phyloP scores from a whole-genome alignment of 2,888 invertebrate genomes.

The Uloborus plumipes region DNA sequence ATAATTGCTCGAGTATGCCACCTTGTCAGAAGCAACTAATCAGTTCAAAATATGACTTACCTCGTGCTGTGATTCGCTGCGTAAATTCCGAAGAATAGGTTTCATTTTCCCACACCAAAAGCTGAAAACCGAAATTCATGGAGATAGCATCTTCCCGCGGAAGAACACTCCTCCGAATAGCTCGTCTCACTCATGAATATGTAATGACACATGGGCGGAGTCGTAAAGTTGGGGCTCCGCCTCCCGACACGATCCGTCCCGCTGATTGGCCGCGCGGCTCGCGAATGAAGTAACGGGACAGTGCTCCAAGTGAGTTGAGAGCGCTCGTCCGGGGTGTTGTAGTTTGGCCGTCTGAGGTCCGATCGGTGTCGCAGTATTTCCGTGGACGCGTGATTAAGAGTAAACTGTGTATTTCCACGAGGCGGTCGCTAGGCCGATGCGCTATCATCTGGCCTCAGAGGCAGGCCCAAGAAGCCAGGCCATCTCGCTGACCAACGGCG shows the following conservation, averaged over 20 bases:
- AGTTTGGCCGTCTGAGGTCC: slow-evolving; percentile 24
- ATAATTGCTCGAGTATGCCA: too few relatives aligned
- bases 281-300: slow-evolving; percentile 49
- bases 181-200: slow-evolving; percentile 57
- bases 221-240: slow-evolving; percentile 29
- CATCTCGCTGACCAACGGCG: slow-evolving; percentile 44
- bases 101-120: slow-evolving; percentile 2
- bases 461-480: slow-evolving; percentile 60
- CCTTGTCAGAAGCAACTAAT: too few relatives aligned
- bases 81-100: neutral
- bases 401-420: slow-evolving; percentile 30
- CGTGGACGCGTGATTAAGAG: slow-evolving; percentile 20
- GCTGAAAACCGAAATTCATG: slow-evolving; percentile 46
- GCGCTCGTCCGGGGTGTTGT: slow-evolving; percentile 6
- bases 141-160: slow-evolving; percentile 32
- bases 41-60: slow-evolving; percentile 6
- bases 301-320: slow-evolving; percentile 23
- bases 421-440: slow-evolving; percentile 47
- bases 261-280: slow-evolving; percentile 36
- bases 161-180: slow-evolving; percentile 19
- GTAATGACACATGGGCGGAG: slow-evolving; percentile 53
- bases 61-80: neutral
- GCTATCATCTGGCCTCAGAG: slow-evolving; percentile 54
- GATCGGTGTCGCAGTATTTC: slow-evolving; percentile 26
- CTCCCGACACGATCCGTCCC: slow-evolving; percentile 13